Evolutionary conservation across 2,113 vertebrate species (phyloP).

Genomic region (Silurus glanis): DNA sequence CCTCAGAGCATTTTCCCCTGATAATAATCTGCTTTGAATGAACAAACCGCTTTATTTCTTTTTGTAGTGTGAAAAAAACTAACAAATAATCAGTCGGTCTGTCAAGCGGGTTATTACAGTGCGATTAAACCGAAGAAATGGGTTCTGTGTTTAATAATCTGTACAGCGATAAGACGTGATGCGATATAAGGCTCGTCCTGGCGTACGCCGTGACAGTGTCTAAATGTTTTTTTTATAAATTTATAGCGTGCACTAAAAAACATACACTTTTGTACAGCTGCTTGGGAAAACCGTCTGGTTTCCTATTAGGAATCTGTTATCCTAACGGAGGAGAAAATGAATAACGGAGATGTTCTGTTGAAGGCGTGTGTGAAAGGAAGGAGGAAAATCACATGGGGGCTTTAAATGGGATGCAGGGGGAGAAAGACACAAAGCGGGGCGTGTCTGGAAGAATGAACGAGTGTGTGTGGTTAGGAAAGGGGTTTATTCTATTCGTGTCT

Average conservation of each 20-base stretch:
- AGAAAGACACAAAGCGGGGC: not conserved
- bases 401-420: conserved; percentile 11
- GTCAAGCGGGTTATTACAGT: not conserved
- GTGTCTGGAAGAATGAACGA: not conserved
- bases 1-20: not conserved
- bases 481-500: conserved; percentile 11
- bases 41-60: not conserved
- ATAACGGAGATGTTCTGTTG: conserved; percentile 13
- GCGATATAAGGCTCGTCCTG: not conserved
- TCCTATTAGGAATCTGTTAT: not conserved
- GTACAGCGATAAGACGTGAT: not conserved
- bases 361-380: not conserved
- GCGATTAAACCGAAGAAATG: not conserved
- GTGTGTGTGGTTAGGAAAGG: not conserved
- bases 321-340: not conserved
- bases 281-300: not conserved
- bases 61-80: not conserved
- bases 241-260: no score
- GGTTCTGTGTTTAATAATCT: not conserved
- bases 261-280: no score
- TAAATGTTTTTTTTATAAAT: not conserved
- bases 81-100: not conserved
- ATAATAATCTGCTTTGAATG: not conserved
- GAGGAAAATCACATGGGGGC: conserved; percentile 13
- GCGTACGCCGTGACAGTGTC: not conserved